Base-by-base conservation (phyloP, 2,797 vertebrate genomes). In the Mus minutoides region DNA sequence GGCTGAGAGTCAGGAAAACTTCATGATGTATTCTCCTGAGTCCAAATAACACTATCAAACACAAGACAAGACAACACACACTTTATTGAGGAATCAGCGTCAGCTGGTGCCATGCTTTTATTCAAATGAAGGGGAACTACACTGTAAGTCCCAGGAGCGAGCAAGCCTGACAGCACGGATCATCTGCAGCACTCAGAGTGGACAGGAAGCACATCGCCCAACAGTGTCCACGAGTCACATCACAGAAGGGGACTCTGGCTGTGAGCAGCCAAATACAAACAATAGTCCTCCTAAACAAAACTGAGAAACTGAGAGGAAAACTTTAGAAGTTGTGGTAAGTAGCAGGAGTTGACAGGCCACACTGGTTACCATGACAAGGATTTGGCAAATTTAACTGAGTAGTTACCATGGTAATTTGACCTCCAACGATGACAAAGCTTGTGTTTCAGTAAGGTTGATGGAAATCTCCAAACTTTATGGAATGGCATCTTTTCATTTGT, bases 261-360 rank as follows among this genome's bases (percentile, higher is more conserved):
- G 98, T 98, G 98, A 99, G 99, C 98, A 99, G 98, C 98, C 99
- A 98, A 98, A 98, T 97, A 97, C 98, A 97, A 98, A 96, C 96
- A 98, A 98, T 98, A 98, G 98, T 98, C 98, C 98, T 97, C 97
- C 97, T 96, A 97, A 96, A 97, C 91, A 96, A 95, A 71, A 96
- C 58, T 22, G 73, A 95, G 89, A 91, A 86, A 78, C 85, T 56
- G 62, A 91, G 96, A 92, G 62, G 97, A 95, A 97, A 98, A 56
- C 77, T 84, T 98, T 98, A 98, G 97, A 97, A 98, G 98, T 97
- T 96, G 93, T 94, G 95, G 97, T 96, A 96, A 98, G 98, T 90
- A 97, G 96, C 97, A 97, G 95, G 97, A 85, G 95, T 86, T 92
- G 97, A 98, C 91, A 91, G 97, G 98, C 98, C 94, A 94, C 98